Evolutionary conservation across 2,888 invertebrate species (phyloP).

Genomic region (Acleris emargana): DNA sequence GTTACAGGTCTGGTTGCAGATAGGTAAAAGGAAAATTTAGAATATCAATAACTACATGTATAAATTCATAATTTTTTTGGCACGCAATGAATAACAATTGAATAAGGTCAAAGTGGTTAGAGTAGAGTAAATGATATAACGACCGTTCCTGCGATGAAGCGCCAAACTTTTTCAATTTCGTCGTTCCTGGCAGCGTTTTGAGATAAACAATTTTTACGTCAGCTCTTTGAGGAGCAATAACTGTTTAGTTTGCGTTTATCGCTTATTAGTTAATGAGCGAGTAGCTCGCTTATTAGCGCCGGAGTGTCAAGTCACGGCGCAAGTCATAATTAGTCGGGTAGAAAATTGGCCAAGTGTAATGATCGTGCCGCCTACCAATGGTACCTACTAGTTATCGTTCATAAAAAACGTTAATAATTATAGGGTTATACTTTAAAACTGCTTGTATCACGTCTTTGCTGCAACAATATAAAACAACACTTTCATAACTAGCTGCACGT

Average conservation of each 20-base stretch:
- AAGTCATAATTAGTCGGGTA: slow-evolving; percentile 2
- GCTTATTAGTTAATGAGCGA: slow-evolving; percentile 21
- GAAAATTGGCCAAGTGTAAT: slow-evolving; percentile 21
- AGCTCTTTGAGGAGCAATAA: slow-evolving; percentile 8
- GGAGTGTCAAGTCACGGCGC: slow-evolving; percentile 20
- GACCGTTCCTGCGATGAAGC: slow-evolving; percentile 12
- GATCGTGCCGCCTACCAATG: not conserved
- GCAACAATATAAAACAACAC: no score
- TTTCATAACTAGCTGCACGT: no score
- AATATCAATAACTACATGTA: not conserved
- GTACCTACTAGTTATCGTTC: not conserved
- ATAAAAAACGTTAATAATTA: no score
- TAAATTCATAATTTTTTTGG: not conserved
- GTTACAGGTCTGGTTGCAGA: not conserved
- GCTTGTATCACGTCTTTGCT: no score
- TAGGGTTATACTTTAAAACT: no score
- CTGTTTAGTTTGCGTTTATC: slow-evolving; percentile 19
- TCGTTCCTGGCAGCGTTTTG: slow-evolving; percentile 17
- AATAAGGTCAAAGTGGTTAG: slow-evolving; percentile 14
- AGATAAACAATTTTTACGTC: not conserved
- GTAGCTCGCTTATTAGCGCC: slow-evolving; percentile 10
- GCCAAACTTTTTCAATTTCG: slow-evolving; percentile 27
- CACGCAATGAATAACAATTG: slow-evolving; percentile 25
- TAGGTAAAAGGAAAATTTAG: not conserved
- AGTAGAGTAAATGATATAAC: slow-evolving; percentile 19